A percentile compares a stretch with the other conserved stretches of the same genome.
Conservation (phyloP, 64 coral and sea anemone genomes). For the Pachyseris speciosa region DNA sequence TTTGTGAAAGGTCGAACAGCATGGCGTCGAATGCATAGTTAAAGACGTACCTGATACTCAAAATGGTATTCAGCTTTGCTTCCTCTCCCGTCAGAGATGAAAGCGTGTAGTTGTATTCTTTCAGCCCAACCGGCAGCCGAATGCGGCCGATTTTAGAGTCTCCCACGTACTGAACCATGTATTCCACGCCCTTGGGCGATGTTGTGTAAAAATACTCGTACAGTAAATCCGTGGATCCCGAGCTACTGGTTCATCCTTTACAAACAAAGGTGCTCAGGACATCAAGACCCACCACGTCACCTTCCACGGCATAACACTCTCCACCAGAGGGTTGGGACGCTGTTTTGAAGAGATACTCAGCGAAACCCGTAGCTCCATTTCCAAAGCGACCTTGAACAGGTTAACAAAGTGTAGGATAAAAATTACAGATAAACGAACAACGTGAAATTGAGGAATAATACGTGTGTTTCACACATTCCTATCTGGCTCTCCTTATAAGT, state of each 20-base stretch:
- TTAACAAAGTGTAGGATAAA: neutral
- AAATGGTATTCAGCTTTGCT: neutral
- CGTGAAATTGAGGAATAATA: neutral
- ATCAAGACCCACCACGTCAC: neutral
- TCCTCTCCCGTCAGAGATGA: neutral
- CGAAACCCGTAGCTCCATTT: neutral
- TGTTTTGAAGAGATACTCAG: slow-evolving; percentile 21
- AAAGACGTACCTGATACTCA: slow-evolving; percentile 1
- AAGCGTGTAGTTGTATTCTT: slow-evolving; percentile 7
- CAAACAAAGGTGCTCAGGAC: slow-evolving; percentile 18
- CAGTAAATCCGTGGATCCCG: neutral
- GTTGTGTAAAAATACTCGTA: slow-evolving; percentile 70
- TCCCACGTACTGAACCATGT: neutral
- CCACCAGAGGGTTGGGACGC: slow-evolving; percentile 26
- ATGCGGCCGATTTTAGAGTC: neutral
- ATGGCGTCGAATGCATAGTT: neutral
- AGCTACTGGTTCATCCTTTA: slow-evolving; percentile 40
- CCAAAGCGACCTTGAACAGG: neutral
- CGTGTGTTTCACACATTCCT: no score
- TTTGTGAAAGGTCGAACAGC: neutral
- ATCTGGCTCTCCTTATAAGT: no score
- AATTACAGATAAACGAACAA: neutral
- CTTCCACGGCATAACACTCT: slow-evolving; percentile 5
- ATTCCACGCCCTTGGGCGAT: neutral
- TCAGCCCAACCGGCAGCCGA: neutral